Evolutionary conservation across 2,888 invertebrate species (phyloP).

Genomic region (Coleophora deauratella): DNA sequence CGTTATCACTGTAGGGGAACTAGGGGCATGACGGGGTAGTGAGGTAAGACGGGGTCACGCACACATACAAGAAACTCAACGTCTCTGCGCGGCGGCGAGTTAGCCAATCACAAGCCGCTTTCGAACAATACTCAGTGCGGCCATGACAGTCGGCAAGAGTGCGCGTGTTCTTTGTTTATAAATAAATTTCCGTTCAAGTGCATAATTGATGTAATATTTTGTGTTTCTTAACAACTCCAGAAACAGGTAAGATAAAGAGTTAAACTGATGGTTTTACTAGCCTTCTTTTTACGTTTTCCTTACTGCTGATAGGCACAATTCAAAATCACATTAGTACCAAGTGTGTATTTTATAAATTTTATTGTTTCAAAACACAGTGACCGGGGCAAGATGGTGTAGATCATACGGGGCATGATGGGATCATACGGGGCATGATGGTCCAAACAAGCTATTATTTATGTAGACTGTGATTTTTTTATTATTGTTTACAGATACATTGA

Average conservation of each 20-base stretch:
- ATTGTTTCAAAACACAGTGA: background rate
- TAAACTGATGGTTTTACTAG: no score
- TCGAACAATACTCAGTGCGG: conserved; percentile 7
- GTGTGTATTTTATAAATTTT: no score
- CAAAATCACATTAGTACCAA: no score
- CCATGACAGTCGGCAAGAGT: conserved; percentile 4
- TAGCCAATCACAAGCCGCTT: conserved; percentile 9
- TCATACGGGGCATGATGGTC: conserved; percentile 2
- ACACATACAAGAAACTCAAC: conserved; percentile 10
- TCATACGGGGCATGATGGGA: conserved; percentile 5
- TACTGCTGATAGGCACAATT: no score
- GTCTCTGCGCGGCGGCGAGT: conserved; percentile 4
- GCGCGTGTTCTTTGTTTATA: conserved; percentile 7
- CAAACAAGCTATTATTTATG: background rate
- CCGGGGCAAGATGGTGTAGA: conserved; percentile 6
- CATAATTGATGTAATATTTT: conserved; percentile 3
- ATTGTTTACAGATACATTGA: no score
- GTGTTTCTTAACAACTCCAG: background rate
- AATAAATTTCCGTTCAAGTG: conserved; percentile 4
- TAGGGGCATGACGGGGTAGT: conserved; percentile 8
- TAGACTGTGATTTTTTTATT: conserved; percentile 1
- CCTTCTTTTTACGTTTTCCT: no score
- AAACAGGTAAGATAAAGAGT: conserved; percentile 3
- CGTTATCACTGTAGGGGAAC: conserved; percentile 4
- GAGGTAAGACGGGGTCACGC: conserved; percentile 9